Conservation (phyloP, 1,140 invertebrate species). For the Eueides isabella region DNA sequence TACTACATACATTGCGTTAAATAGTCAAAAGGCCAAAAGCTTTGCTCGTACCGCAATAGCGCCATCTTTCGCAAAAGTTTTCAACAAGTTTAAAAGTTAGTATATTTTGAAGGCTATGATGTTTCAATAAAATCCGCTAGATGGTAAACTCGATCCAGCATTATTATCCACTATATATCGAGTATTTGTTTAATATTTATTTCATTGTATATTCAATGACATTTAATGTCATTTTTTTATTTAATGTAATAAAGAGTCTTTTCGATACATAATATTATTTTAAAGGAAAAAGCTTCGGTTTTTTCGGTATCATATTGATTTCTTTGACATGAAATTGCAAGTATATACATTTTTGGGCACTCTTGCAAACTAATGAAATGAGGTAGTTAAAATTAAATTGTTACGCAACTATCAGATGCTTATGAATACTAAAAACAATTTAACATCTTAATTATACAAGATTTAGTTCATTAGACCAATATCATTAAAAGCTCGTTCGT, state of each 20-base stretch:
- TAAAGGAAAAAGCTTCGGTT: too few relatives aligned
- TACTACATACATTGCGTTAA: too few relatives aligned
- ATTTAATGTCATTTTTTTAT: too few relatives aligned
- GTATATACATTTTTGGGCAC: too few relatives aligned
- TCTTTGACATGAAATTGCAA: too few relatives aligned
- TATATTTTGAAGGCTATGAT: not conserved
- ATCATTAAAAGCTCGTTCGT: not conserved
- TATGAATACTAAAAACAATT: not conserved
- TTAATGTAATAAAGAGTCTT: too few relatives aligned
- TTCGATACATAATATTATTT: too few relatives aligned
- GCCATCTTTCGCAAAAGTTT: not conserved
- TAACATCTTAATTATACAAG: not conserved
- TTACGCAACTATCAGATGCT: not conserved
- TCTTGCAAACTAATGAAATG: not conserved
- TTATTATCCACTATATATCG: not conserved
- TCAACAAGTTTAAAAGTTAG: not conserved
- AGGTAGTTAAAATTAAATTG: not conserved
- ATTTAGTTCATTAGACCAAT: slow-evolving; percentile 18
- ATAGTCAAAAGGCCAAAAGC: too few relatives aligned
- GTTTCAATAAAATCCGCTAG: not conserved
- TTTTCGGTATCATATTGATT: not conserved
- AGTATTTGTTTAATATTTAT: not conserved
- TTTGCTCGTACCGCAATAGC: not conserved
- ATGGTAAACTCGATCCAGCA: not conserved
- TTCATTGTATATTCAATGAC: too few relatives aligned